These are phyloP conservation scores for Argyresthia goedartella DNA, from an alignment of 2,888 invertebrate species.

Conservation along the genomic window DNA sequence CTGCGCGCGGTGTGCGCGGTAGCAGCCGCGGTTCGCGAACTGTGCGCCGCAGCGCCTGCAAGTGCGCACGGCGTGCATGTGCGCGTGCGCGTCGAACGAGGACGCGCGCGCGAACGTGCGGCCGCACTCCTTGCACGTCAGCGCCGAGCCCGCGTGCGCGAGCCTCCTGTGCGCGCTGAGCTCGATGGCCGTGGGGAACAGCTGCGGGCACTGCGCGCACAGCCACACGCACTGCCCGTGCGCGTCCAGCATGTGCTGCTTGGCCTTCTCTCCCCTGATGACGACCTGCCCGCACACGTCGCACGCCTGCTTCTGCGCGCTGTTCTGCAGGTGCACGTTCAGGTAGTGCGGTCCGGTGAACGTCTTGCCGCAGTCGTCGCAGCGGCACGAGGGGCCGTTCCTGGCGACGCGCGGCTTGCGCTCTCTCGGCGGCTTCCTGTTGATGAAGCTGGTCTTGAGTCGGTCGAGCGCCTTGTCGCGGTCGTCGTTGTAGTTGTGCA, in stretches of 20 bases:
- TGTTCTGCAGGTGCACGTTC: slow-evolving; percentile 44
- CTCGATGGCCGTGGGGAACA: slow-evolving; percentile 26
- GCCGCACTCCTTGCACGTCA: slow-evolving; percentile 47
- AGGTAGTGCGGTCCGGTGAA: slow-evolving; percentile 43
- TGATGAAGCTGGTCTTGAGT: slow-evolving; percentile 23
- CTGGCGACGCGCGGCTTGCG: slow-evolving; percentile 13
- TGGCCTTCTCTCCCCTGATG: slow-evolving; percentile 33
- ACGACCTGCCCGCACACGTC: slow-evolving; percentile 34
- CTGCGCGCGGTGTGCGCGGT: slow-evolving; percentile 42
- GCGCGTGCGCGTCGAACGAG: slow-evolving; percentile 41
- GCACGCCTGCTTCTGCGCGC: slow-evolving; percentile 50
- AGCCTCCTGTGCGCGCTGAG: slow-evolving; percentile 29
- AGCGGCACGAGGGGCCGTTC: slow-evolving; percentile 32
- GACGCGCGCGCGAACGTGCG: slow-evolving; percentile 34
- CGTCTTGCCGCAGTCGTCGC: slow-evolving; percentile 44
- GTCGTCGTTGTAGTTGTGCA: slow-evolving; percentile 34
- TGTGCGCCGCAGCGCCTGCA: slow-evolving; percentile 44
- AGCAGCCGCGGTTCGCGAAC: slow-evolving; percentile 50
- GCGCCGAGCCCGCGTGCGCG: slow-evolving; percentile 31
- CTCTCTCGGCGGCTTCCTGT: slow-evolving; percentile 16
- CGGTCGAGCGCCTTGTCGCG: slow-evolving; percentile 28
- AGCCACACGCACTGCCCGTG: slow-evolving; percentile 28
- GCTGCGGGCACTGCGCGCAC: slow-evolving; percentile 40
- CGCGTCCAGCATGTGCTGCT: slow-evolving; percentile 27
- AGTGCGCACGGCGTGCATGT: slow-evolving; percentile 52